Conservation (phyloP, 2,888 invertebrate genomes). For the Sinhomidia bicolor region DNA sequence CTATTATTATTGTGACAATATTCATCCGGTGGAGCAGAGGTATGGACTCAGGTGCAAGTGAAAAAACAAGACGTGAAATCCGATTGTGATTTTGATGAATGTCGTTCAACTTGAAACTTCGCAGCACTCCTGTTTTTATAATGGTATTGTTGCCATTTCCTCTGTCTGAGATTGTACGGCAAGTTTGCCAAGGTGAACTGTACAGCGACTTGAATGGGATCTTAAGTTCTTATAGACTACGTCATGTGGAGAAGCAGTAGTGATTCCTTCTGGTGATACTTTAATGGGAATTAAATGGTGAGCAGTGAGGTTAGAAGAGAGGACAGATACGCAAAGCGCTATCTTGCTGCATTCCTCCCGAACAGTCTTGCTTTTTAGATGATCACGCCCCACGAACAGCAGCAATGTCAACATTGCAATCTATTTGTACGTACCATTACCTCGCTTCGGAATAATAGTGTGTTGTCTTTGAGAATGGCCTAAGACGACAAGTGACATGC, state of each 20-base stretch:
- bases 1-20: not conserved
- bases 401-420: not conserved
- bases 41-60: not conserved
- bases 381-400: not conserved
- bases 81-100: constrained; percentile 41
- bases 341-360: too few relatives aligned
- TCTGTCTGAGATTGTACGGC: too few relatives aligned
- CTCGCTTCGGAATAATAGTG: too few relatives aligned
- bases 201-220: too few relatives aligned
- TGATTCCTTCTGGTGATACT: too few relatives aligned
- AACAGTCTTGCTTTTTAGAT: not conserved
- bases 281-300: too few relatives aligned
- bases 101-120: not conserved
- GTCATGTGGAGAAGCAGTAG: too few relatives aligned
- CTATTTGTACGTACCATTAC: not conserved
- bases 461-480: not conserved
- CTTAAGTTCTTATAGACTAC: too few relatives aligned
- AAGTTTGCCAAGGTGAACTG: too few relatives aligned
- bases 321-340: too few relatives aligned
- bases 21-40: not conserved
- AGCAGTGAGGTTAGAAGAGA: too few relatives aligned
- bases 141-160: not conserved
- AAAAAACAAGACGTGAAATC: not conserved
- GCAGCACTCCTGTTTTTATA: not conserved
- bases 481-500: constrained; percentile 49